Base-by-base conservation (phyloP, 1,140 invertebrate species). In the Drosophila leontia region DNA sequence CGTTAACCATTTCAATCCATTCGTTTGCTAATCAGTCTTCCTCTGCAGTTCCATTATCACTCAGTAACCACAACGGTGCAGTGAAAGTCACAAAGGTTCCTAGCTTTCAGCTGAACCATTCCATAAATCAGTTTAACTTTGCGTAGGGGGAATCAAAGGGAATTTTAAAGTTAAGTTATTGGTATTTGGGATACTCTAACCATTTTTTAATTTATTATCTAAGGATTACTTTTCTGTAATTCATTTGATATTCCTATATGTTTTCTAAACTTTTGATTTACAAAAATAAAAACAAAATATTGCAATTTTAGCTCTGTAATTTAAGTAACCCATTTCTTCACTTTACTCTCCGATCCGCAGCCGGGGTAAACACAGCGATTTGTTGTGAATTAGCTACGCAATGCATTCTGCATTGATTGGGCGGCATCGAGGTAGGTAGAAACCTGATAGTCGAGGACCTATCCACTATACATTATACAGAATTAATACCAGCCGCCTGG, bases 321-420 rank as follows among this genome's bases (percentile, higher is more conserved):
- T 32, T 5, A 34, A 0, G 32, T 32, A 12, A 12, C 29, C 29
- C n/a, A 12, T 34, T 9, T 11, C 1, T 12, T n/a, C 2, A 17
- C n/a, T 17, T 13, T n/a, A n/a, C n/a, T n/a, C n/a, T n/a, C n/a
- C 23, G 3, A 26, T 34, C 3, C 13, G 8, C 29, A 19, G 17
- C 11, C 23, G 9, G 4, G 7, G 15, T 42, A 42, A 60, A 15
- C 29, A 23, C n/a, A 11, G 32, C 82, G 67, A 65, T 84, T 77
- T 75, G 63, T 62, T 62, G 45, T 57, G 41, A 69, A 79, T 72
- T 67, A 57, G 59, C 68, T 41, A 68, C 42, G 69, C 64, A 62
- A 56, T 60, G 80, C 68, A 56, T 80, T 70, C 50, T 63, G 80
- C 84, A 78, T 84, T 78, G 81, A 88, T 83, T 74, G 72, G 53